These are phyloP conservation scores for Spea hammondii DNA, from an alignment of 2,797 vertebrate species.

Conservation along the genomic window DNA sequence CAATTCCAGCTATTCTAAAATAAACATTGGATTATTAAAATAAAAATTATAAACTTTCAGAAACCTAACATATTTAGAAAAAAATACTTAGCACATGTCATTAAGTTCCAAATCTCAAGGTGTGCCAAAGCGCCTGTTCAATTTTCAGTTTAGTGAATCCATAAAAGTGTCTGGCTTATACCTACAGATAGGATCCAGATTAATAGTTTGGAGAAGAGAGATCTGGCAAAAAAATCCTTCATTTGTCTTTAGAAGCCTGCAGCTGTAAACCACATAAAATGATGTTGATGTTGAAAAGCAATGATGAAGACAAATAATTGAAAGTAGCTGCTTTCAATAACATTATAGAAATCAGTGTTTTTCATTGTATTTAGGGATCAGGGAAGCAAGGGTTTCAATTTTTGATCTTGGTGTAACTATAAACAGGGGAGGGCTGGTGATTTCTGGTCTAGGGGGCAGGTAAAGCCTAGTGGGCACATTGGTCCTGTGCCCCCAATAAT, in stretches of 20 bases:
- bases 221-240: not conserved
- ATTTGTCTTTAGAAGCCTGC: not conserved
- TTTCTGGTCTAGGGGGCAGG: no score
- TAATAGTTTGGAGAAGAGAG: not conserved
- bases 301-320: not conserved
- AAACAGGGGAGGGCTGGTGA: no score
- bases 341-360: not conserved
- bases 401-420: no score
- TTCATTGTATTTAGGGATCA: no score
- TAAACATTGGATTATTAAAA: no score
- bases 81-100: not conserved
- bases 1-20: no score
- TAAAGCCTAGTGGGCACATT: no score
- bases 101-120: not conserved
- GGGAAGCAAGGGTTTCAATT: no score
- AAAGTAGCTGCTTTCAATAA: not conserved
- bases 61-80: not conserved
- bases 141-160: not conserved
- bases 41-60: no score
- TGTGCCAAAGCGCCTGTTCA: not conserved
- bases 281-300: not conserved
- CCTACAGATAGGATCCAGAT: constrained; percentile 4
- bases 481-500: no score
- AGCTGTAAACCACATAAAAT: not conserved
- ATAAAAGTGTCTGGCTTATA: not conserved